Conservation (phyloP, 2,888 invertebrate genomes). For the Mimumesa dahlbomi region DNA sequence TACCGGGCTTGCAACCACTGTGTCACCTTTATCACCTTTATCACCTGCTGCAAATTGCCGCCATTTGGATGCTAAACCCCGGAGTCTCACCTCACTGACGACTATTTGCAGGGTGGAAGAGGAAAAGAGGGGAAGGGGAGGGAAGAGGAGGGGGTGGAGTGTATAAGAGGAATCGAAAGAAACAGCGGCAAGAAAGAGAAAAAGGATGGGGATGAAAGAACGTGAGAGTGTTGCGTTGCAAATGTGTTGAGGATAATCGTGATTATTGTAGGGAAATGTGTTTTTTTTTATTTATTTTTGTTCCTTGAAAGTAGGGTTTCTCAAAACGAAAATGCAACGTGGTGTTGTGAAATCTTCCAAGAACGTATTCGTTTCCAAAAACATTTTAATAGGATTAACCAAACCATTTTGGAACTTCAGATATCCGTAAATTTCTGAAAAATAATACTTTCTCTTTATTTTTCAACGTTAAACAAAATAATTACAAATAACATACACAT, state of each 20-base stretch:
- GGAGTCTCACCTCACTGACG: constrained; percentile 74
- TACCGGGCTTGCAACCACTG: constrained; percentile 73
- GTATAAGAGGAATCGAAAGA: constrained; percentile 16
- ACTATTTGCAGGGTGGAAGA: constrained; percentile 69
- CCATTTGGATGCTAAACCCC: constrained; percentile 79
- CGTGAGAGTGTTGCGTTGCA: too few relatives aligned
- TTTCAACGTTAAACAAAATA: too few relatives aligned
- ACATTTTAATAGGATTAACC: constrained; percentile 73
- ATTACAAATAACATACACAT: too few relatives aligned
- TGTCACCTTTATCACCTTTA: constrained; percentile 80
- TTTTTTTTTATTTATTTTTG: too few relatives aligned
- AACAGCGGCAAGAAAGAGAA: not conserved
- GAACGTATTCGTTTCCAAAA: constrained; percentile 53
- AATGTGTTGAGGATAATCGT: too few relatives aligned
- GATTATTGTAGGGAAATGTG: too few relatives aligned
- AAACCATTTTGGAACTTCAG: constrained; percentile 69
- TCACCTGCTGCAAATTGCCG: constrained; percentile 80
- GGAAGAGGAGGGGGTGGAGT: not conserved
- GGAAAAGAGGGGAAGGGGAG: not conserved
- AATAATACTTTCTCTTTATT: too few relatives aligned
- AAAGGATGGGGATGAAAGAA: constrained; percentile 29
- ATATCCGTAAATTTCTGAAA: too few relatives aligned
- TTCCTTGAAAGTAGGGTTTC: too few relatives aligned
- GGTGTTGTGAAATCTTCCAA: too few relatives aligned
- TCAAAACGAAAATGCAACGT: too few relatives aligned